phyloP scores from a whole-genome alignment of 92 coral and sea anemone genomes.

The Plumapathes pennacea region DNA sequence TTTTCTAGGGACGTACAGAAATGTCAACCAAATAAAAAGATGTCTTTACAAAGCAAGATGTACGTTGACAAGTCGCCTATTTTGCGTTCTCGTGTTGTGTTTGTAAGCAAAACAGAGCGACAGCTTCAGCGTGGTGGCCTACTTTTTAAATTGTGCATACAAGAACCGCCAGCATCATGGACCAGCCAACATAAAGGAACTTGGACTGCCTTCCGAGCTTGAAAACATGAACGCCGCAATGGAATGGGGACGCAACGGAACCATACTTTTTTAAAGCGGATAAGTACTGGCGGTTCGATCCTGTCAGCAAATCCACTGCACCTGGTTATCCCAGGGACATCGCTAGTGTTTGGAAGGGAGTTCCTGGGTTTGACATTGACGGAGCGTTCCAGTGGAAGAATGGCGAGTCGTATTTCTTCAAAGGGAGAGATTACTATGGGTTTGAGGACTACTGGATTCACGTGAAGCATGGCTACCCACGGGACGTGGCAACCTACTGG shows the following conservation, averaged over 20 bases:
- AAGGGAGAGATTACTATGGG: conserved; percentile 63
- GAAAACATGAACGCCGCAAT: conserved; percentile 69
- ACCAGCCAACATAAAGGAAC: conserved; percentile 35
- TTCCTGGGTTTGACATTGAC: conserved; percentile 58
- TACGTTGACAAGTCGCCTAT: too few relatives aligned
- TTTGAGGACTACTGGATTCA: conserved; percentile 33
- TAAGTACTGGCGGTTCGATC: conserved; percentile 70
- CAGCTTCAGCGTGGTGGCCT: too few relatives aligned
- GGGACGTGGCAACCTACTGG: conserved; percentile 55
- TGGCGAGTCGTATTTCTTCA: conserved; percentile 77
- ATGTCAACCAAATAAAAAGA: too few relatives aligned
- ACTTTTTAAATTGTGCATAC: too few relatives aligned
- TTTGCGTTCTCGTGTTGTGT: too few relatives aligned
- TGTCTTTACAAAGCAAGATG: too few relatives aligned
- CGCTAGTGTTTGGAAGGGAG: conserved; percentile 62
- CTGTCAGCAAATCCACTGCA: conserved; percentile 11
- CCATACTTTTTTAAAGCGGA: conserved; percentile 64
- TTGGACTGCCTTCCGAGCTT: conserved; percentile 42
- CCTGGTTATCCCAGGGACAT: conserved; percentile 57
- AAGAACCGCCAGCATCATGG: too few relatives aligned
- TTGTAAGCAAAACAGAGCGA: too few relatives aligned
- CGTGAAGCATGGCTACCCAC: conserved; percentile 55
- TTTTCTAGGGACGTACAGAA: too few relatives aligned
- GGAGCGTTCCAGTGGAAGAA: conserved; percentile 87
- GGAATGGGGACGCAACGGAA: conserved; percentile 60